Base-by-base conservation (phyloP, 2,113 vertebrate species). In the Paracanthobrama guichenoti region DNA sequence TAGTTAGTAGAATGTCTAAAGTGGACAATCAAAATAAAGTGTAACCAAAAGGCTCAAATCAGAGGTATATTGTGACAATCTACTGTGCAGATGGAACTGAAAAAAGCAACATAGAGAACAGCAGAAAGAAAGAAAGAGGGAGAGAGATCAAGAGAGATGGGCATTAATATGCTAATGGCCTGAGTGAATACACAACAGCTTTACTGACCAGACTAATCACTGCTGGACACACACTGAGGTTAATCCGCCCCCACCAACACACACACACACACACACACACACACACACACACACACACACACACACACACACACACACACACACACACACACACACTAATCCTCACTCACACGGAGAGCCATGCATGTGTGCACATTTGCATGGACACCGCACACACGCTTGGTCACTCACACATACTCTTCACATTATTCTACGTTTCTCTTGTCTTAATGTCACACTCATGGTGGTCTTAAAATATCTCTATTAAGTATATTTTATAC, bases 121-220 rank as follows among this genome's bases (percentile, higher is more conserved):
- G 86, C 87, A 87, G 86, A 87, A 89, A 62, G 86, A 86, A 89
- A 87, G 89, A 89, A 87, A 42, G 35, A 44, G 12, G 1, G 69
- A 72, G 24, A 90, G 93, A 93, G 91, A 88, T 91, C 91, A 92
- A 93, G 91, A 44, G 89, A 90, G 86, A 89, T 0, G 85, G 88
- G 91, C 89, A 94, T 94, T 94, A 94, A 94, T 94, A 94, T 95
- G 94, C 93, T 94, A 94, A 95, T 94, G 89, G 75, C 0, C 80
- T 84, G 88, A 88, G 89, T 94, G 91, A 94, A 93, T 92, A 90
- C 92, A 94, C 92, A 95, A 94, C 93, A 94, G 93, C 90, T 90
- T 91, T 91, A 93, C 92, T 94, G 93, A 94, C 93, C 92, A 92
- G 88, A 93, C 93, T 94, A 94, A 94, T 95, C 93, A 94, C 92